Percentiles rank a stretch among this genome's conserved stretches.
Evolutionary conservation across 2,797 vertebrate genomes (phyloP).

Genomic region (Etheostoma perlongum): DNA sequence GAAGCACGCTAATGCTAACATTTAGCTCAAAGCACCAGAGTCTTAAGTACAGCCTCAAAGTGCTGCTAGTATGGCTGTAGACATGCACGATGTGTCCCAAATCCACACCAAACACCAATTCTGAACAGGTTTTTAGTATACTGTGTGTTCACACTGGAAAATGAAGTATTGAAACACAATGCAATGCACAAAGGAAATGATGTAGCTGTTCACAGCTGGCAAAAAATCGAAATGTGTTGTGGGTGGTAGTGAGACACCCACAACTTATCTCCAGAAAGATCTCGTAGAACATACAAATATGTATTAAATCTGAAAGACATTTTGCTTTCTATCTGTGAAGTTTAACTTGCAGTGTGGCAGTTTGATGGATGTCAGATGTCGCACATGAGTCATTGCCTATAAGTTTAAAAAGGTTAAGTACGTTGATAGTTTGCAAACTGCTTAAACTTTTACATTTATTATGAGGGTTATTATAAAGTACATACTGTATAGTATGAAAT

Average conservation of each 20-base stretch:
- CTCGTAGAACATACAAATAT: background rate
- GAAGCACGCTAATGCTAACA: background rate
- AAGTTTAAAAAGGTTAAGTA: background rate
- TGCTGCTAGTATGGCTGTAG: background rate
- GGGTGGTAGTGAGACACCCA: background rate
- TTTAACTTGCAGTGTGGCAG: background rate
- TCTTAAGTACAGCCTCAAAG: background rate
- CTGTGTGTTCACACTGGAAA: background rate
- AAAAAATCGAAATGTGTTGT: background rate
- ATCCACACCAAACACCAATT: background rate
- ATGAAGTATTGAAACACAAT: background rate
- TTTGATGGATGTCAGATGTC: background rate
- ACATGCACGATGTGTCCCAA: background rate
- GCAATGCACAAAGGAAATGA: background rate
- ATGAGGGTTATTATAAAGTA: background rate
- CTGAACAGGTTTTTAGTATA: background rate
- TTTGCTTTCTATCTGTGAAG: background rate
- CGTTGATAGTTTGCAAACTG: background rate
- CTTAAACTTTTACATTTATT: background rate
- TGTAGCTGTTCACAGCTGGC: background rate
- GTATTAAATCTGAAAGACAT: background rate
- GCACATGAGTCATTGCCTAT: background rate
- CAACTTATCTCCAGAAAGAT: conserved; percentile 8
- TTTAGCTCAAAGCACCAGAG: background rate
- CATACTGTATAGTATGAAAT: background rate